Evolutionary conservation across 2,888 invertebrate species (phyloP).

Genomic region (Heliconius ismenius): DNA sequence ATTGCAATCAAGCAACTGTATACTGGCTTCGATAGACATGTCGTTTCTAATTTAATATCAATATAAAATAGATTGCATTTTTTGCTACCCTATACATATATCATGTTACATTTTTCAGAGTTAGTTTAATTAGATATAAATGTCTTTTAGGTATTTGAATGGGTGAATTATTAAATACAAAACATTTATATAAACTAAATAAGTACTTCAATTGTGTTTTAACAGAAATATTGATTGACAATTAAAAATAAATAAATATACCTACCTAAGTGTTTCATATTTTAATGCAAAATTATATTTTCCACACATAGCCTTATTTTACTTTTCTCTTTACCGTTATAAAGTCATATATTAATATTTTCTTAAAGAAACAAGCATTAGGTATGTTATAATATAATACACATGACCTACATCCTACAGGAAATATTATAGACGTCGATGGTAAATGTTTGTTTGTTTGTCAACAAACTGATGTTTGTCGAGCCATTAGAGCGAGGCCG

Average conservation of each 20-base stretch:
- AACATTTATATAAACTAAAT: no score
- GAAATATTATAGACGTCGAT: constrained; percentile 52
- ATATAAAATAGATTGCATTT: constrained; percentile 16
- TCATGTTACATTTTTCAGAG: constrained; percentile 18
- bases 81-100: constrained; percentile 1
- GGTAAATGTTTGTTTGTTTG: constrained; percentile 60
- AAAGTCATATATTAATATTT: no score
- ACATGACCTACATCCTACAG: constrained; percentile 53
- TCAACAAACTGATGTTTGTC: constrained; percentile 66
- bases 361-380: neutral
- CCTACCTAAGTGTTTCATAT: no score
- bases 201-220: neutral
- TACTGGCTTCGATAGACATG: constrained; percentile 61
- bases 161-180: neutral
- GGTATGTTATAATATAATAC: constrained; percentile 9
- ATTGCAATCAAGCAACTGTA: constrained; percentile 57
- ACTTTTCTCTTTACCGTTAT: no score
- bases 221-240: neutral
- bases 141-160: neutral
- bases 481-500: constrained; percentile 70
- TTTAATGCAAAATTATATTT: no score
- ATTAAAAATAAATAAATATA: no score
- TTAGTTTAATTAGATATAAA: neutral
- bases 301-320: neutral
- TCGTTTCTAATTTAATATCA: constrained; percentile 49